A percentile compares a stretch with the other conserved stretches of the same genome.
phyloP scores from a whole-genome alignment of 2,113 vertebrate species.

The Clinocottus analis region DNA sequence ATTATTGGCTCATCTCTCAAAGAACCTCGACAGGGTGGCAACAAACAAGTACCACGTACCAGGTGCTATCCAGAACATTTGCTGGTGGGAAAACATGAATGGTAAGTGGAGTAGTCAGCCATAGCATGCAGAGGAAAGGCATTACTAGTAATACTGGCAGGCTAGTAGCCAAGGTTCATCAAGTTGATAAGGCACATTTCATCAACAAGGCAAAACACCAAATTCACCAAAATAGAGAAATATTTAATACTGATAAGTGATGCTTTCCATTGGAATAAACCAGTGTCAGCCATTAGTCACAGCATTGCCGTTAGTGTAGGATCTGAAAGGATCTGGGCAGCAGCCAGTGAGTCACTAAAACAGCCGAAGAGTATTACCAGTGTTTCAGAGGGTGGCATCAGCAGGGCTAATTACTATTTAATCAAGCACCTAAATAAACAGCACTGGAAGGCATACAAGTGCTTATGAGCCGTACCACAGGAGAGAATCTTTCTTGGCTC shows the following conservation, averaged over 20 bases:
- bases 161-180: neutral
- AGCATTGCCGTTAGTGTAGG: neutral
- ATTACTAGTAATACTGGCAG: neutral
- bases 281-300: neutral
- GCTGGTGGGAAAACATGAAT: neutral
- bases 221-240: neutral
- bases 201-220: neutral
- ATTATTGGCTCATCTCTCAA: neutral
- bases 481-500: conserved; percentile 9
- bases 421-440: conserved; percentile 40
- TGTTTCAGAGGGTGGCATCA: conserved; percentile 51
- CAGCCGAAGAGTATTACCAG: conserved; percentile 2
- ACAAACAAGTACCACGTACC: neutral
- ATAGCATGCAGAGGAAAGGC: neutral
- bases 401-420: conserved; percentile 46
- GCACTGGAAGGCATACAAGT: no score
- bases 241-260: conserved; percentile 6
- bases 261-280: neutral
- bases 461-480: no score
- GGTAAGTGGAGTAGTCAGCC: neutral
- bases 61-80: neutral
- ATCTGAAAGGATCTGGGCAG: conserved; percentile 10
- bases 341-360: conserved; percentile 21
- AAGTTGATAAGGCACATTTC: neutral
- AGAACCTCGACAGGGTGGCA: neutral